A percentile compares a stretch with the other conserved stretches of the same genome.
Conservation (phyloP, 1,140 invertebrate species). For the Drosophila kepulauana region DNA sequence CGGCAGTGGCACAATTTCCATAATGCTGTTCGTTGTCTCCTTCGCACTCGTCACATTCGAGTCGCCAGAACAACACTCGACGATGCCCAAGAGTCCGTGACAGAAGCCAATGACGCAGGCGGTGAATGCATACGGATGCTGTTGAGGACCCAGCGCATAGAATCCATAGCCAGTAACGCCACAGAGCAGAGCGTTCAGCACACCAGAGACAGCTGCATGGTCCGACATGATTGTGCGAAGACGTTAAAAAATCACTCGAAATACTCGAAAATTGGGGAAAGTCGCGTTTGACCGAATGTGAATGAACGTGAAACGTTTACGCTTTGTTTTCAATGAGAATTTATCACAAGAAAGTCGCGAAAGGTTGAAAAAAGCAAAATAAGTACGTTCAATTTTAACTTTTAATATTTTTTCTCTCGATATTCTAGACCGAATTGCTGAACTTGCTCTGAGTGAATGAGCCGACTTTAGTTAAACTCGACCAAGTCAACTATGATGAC, state of each 20-base stretch:
- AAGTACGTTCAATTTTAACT: not conserved
- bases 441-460: slow-evolving; percentile 57
- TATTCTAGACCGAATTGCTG: slow-evolving; percentile 66
- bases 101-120: slow-evolving; percentile 72
- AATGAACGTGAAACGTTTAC: no score
- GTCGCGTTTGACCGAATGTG: no score
- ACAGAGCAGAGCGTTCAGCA: slow-evolving; percentile 58
- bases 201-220: slow-evolving; percentile 28
- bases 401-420: slow-evolving; percentile 45
- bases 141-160: slow-evolving; percentile 35
- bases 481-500: not conserved
- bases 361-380: slow-evolving; percentile 12
- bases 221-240: slow-evolving; percentile 57
- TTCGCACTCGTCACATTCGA: not conserved
- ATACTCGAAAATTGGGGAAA: no score
- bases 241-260: no score
- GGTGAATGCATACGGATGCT: slow-evolving; percentile 69
- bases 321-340: no score
- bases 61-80: slow-evolving; percentile 14
- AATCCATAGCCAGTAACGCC: slow-evolving; percentile 64
- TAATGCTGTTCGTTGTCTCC: slow-evolving; percentile 18
- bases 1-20: slow-evolving; percentile 69
- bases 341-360: not conserved
- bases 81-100: slow-evolving; percentile 61
- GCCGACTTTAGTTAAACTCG: not conserved